Conservation (phyloP, 2,888 invertebrate genomes). For the Stenodema calcarata region DNA sequence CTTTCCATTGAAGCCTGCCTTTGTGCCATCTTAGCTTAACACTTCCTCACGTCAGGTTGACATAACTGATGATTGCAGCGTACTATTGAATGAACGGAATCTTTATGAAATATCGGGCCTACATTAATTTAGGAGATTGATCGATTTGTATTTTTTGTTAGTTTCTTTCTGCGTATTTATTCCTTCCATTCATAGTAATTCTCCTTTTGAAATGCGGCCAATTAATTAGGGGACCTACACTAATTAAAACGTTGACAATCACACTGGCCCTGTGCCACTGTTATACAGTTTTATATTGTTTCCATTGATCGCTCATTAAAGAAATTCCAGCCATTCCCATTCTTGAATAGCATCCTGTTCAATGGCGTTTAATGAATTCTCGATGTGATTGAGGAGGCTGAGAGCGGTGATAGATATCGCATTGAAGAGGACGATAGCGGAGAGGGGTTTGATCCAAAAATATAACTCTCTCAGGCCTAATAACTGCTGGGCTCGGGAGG, state of each 20-base stretch:
- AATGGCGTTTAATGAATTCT: conserved; percentile 7
- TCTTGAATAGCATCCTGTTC: not conserved
- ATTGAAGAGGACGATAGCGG: not conserved
- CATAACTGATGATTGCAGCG: too few relatives aligned
- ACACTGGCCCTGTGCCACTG: not conserved
- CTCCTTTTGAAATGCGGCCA: not conserved
- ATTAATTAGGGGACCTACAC: not conserved
- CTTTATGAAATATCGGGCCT: too few relatives aligned
- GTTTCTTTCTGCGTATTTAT: too few relatives aligned
- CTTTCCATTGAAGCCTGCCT: too few relatives aligned
- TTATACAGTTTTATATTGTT: not conserved
- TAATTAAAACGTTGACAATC: not conserved
- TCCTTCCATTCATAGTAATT: not conserved
- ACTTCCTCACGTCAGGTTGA: too few relatives aligned
- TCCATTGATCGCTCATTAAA: conserved; percentile 20
- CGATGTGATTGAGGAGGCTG: not conserved
- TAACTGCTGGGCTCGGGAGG: conserved; percentile 10
- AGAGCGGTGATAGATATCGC: not conserved
- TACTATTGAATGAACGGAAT: too few relatives aligned
- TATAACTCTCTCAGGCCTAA: conserved; percentile 1
- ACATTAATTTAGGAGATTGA: too few relatives aligned
- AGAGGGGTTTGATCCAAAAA: conserved; percentile 21
- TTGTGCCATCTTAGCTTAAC: too few relatives aligned
- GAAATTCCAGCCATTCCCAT: conserved; percentile 1
- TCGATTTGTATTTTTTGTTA: too few relatives aligned